Evolutionary conservation across 2,888 invertebrate species (phyloP).

Genomic region (Epirrhoe tristata): DNA sequence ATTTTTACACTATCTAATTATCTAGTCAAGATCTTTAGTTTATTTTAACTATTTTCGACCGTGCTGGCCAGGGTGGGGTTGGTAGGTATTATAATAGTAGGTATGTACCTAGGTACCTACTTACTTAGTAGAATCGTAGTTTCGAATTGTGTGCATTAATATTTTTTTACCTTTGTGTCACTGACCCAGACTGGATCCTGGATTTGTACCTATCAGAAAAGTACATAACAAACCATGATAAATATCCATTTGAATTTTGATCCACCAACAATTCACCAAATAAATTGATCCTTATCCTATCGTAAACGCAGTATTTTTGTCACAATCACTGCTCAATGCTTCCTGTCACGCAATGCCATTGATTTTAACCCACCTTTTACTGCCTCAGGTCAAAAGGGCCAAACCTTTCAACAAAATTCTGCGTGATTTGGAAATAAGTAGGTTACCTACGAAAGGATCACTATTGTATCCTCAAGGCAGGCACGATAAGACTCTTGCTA

Average conservation of each 20-base stretch:
- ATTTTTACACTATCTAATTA: too few relatives aligned
- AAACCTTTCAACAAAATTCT: background rate
- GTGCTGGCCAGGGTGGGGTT: too few relatives aligned
- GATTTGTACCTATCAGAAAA: background rate
- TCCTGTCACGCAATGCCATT: conserved; percentile 14
- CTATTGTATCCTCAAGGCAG: background rate
- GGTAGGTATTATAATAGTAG: too few relatives aligned
- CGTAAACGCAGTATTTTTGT: conserved; percentile 17
- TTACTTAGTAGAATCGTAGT: too few relatives aligned
- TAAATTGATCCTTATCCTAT: background rate
- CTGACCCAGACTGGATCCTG: too few relatives aligned
- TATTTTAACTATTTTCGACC: background rate
- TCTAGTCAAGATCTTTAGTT: background rate
- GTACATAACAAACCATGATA: background rate
- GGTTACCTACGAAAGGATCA: background rate
- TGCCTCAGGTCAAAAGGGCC: background rate
- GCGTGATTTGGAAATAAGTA: conserved; percentile 3
- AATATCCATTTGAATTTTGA: background rate
- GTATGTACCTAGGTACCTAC: too few relatives aligned
- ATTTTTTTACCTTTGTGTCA: too few relatives aligned
- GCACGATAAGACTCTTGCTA: too few relatives aligned
- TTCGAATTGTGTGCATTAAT: too few relatives aligned
- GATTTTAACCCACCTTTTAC: background rate
- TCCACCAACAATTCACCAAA: background rate
- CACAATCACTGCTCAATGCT: conserved; percentile 5